Evolutionary conservation across 2,888 invertebrate species (phyloP).

Genomic region (Lasioglossum vierecki): DNA sequence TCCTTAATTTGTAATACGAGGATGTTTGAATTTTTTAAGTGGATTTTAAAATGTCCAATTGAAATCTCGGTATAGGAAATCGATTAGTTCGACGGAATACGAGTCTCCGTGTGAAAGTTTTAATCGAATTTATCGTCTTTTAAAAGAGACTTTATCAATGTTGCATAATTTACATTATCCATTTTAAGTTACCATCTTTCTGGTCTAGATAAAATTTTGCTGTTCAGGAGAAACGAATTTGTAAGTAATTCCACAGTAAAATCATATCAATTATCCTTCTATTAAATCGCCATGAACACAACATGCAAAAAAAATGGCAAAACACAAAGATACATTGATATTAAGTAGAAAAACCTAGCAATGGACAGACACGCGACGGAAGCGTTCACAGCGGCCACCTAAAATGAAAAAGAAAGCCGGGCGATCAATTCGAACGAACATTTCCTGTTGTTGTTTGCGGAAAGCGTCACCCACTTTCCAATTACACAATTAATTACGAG

Average conservation of each 20-base stretch:
- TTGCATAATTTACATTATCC: not conserved
- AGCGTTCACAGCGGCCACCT: not conserved
- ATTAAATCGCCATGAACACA: not conserved
- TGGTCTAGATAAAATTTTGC: not conserved
- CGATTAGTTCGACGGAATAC: not conserved
- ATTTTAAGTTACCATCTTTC: too few relatives aligned
- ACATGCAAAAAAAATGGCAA: not conserved
- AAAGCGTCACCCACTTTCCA: not conserved
- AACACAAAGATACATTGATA: not conserved
- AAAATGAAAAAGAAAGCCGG: too few relatives aligned
- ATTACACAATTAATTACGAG: slow-evolving; percentile 7
- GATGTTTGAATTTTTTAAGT: not conserved
- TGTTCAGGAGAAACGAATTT: not conserved
- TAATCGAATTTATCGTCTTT: not conserved
- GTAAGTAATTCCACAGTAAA: not conserved
- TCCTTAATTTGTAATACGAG: not conserved
- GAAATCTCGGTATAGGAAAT: not conserved
- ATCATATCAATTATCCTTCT: not conserved
- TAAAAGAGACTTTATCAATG: not conserved
- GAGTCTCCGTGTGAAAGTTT: not conserved
- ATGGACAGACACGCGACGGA: not conserved
- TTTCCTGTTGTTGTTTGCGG: not conserved
- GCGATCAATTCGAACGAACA: not conserved
- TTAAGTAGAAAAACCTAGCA: not conserved
- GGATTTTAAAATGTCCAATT: not conserved